Base-by-base conservation (phyloP, 2,113 vertebrate genomes). In the Amblyopsis rosae region DNA sequence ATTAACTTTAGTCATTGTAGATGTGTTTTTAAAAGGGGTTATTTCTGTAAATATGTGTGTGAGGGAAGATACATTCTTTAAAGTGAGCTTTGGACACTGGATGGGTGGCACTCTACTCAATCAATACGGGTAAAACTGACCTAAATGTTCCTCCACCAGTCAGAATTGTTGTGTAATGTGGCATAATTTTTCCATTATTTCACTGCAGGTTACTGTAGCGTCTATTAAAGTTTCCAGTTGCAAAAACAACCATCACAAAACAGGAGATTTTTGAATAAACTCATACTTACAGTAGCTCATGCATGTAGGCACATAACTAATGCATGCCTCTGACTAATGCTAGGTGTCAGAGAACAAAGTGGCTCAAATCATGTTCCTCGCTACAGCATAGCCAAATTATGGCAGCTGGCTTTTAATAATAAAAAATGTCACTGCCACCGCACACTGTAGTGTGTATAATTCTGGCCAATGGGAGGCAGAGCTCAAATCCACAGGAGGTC, bases 41-140 rank as follows among this genome's bases (percentile, higher is more conserved):
- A 67, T 67, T 41, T 70, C 59, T 51, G 12, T 15, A 59, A 79
- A 15, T 51, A 11, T 68, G 46, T 70, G 62, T 51, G 13, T 17
- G 62, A 45, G 51, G 62, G 79, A 32, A 76, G 85, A 83, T 68
- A 84, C 88, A 85, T 83, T 76, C 58, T 85, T 90, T 88, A 77
- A 73, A 81, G 70, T 51, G 62, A 79, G 77, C 70, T 77, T 79
- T 79, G 82, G 77, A 64, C 76, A 66, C 46, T 82, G 84, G 74
- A 68, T 80, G 82, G 82, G 65, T 72, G 76, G 69, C 73, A 86
- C 69, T 59, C 73, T 62, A 69, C 72, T 90, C 76, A 84, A 81
- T 91, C 83, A 86, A 73, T 69, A 83, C 76, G 75, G 66, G 69
- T 75, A 67, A 85, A 84, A 77, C 51, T 75, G 71, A 78, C 69